These are phyloP conservation scores for Catotricha subobsoleta DNA, from an alignment of 2,888 invertebrate genomes.

Conservation along the genomic window DNA sequence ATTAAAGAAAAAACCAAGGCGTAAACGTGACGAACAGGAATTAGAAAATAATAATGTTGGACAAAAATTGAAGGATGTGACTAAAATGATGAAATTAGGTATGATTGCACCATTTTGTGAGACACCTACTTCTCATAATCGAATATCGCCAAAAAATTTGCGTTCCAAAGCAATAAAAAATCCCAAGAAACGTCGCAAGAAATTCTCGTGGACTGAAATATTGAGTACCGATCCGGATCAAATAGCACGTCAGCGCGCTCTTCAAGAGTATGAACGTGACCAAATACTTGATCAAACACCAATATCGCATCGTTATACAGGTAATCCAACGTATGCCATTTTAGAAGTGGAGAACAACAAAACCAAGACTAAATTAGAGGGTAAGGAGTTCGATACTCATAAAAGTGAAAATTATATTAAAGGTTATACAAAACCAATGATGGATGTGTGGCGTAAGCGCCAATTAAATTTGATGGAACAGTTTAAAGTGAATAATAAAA, in stretches of 20 bases:
- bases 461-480: conserved; percentile 4
- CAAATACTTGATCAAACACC: conserved; percentile 15
- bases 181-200: conserved; percentile 18
- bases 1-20: conserved; percentile 7
- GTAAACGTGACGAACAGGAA: background rate
- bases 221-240: conserved; percentile 29
- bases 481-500: background rate
- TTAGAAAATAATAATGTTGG: conserved; percentile 9
- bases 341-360: conserved; percentile 23
- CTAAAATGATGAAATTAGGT: conserved; percentile 21
- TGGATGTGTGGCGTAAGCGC: conserved; percentile 13
- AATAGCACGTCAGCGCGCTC: conserved; percentile 29
- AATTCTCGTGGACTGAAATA: conserved; percentile 29
- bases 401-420: conserved; percentile 13
- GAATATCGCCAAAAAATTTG: conserved; percentile 43
- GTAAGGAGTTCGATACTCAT: conserved; percentile 11
- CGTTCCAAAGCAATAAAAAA: conserved; percentile 33
- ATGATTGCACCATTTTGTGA: conserved; percentile 24
- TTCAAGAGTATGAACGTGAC: conserved; percentile 29
- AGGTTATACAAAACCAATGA: conserved; percentile 15
- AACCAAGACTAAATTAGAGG: conserved; percentile 19
- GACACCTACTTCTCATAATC: conserved; percentile 15
- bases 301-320: conserved; percentile 19
- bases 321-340: conserved; percentile 29
- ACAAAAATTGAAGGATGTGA: conserved; percentile 29